These are phyloP conservation scores for Neotragus pygmaeus DNA, from an alignment of 2,113 vertebrate species.

Conservation along the genomic window DNA sequence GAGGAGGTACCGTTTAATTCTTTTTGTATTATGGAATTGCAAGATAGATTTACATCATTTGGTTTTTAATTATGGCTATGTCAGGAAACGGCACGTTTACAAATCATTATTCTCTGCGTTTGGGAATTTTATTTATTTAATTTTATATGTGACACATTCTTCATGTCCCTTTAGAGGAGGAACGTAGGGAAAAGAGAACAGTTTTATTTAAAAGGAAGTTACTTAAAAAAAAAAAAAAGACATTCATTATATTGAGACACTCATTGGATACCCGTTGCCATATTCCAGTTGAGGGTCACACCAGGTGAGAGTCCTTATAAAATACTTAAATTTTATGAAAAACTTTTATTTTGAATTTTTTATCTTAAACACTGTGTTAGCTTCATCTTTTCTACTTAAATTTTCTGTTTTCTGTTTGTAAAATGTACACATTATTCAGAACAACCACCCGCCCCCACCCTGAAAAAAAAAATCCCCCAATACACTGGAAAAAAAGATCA, in stretches of 20 bases:
- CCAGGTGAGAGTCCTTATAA: background rate
- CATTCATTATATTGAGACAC: background rate
- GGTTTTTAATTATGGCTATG: background rate
- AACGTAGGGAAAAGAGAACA: background rate
- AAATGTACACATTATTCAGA: constrained; percentile 17
- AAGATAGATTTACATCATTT: background rate
- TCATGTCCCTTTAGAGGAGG: background rate
- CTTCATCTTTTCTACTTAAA: background rate
- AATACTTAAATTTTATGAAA: background rate
- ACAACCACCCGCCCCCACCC: background rate
- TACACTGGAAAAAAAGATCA: constrained; percentile 5
- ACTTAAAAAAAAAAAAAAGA: background rate
- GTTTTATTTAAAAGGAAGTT: background rate
- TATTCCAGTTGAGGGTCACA: background rate
- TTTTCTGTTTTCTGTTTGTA: constrained; percentile 19
- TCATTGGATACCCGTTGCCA: background rate
- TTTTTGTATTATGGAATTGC: background rate
- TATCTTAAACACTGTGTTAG: background rate
- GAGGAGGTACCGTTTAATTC: background rate
- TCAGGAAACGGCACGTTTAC: background rate
- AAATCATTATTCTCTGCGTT: background rate
- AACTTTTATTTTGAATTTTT: background rate
- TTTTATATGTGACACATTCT: background rate
- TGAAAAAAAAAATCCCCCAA: background rate
- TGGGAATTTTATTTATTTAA: background rate